Conservation (phyloP, 2,113 vertebrate genomes). For the Caranx melampygus region DNA sequence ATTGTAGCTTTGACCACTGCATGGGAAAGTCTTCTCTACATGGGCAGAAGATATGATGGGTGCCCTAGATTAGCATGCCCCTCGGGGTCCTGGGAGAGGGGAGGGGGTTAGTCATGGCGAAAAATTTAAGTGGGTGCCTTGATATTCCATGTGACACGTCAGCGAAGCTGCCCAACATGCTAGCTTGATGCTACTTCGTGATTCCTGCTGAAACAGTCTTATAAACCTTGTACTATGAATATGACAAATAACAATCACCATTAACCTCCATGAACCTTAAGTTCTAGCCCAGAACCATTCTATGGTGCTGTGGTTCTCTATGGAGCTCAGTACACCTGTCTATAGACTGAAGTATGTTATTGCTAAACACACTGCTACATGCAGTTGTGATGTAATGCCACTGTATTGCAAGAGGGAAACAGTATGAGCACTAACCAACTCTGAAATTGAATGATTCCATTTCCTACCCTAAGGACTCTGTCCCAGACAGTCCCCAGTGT, state of each 20-base stretch:
- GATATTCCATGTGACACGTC: conserved; percentile 57
- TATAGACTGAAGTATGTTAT: background rate
- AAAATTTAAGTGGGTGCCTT: conserved; percentile 39
- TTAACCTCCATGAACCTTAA: no score
- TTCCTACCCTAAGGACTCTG: background rate
- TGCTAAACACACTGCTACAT: background rate
- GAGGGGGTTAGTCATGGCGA: conserved; percentile 13
- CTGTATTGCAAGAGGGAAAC: conserved; percentile 4
- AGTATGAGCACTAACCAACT: conserved; percentile 7
- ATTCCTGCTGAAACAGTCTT: background rate
- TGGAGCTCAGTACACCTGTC: background rate
- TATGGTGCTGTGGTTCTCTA: background rate
- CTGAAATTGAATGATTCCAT: conserved; percentile 22
- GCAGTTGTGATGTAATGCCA: background rate
- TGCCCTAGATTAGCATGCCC: conserved; percentile 77
- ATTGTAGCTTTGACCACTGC: background rate
- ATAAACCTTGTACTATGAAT: background rate
- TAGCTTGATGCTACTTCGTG: background rate
- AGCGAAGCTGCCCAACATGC: background rate
- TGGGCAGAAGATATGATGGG: conserved; percentile 66
- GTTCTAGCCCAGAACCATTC: no score
- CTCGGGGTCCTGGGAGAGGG: conserved; percentile 48
- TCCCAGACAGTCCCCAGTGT: background rate
- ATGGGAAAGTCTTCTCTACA: background rate
- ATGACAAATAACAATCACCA: background rate